Evolutionary conservation across 2,797 vertebrate genomes (phyloP), one percentile per base, ranked within the genome.

Genomic region (Natrix natrix): DNA sequence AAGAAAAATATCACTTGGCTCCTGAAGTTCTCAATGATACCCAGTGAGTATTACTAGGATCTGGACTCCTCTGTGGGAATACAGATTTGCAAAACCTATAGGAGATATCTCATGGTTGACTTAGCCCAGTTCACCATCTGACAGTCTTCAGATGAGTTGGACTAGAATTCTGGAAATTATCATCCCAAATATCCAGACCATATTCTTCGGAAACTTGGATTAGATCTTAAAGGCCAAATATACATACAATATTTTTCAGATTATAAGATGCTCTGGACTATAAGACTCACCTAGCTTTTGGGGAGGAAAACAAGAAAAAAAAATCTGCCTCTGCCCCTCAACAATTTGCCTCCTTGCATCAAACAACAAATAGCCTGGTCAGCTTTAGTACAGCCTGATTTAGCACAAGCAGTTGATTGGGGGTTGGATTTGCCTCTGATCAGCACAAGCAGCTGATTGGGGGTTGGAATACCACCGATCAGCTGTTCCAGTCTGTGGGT

Each of bases 1-100:
- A 98, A 90, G 98, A 98, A 88, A 97, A 97, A 92, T 86, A 95
- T 8, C 86, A 93, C 56, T 69, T 94, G 2, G 43, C 56, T 11
- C 61, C 8, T 52, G 89, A 88, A 43, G 61, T 56, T 11, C 96
- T 94, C 60, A 97, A 97, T 28, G 97, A 97, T 0, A 94, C 92
- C 74, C 97, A 93, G 98, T 97, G 90, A 96, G 97, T 93, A 92
- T 43, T 0, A 1, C 13, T 12, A 17, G 43, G 43, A 28, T 2
- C 22, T 63, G 1, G 48, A 24, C 17, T 78, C 32, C 32, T 43
- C 37, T 74, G 32, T 74, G 32, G 69, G 91, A 2, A 96, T 94
- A 57, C 98, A 98, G 95, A 8, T 48, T 26, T 26, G 22, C 22
- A 24, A 32, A 43, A 48, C 14, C 8, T 66, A 4, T 37, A 48